Conservation (phyloP, 2,113 vertebrate species). For the Cyphomyrus discorhynchus region DNA sequence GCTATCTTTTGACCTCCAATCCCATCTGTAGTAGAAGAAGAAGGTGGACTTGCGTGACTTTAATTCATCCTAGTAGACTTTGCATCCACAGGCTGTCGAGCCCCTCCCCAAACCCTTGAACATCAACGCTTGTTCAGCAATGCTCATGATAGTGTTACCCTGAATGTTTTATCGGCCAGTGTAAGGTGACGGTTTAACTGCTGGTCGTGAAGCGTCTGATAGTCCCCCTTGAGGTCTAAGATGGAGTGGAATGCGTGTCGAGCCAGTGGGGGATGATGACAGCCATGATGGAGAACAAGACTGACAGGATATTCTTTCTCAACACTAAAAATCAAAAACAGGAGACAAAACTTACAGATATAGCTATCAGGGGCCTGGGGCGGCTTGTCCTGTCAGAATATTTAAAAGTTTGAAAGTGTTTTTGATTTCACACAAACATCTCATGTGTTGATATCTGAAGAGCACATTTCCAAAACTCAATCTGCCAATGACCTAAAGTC, state of each 20-base stretch:
- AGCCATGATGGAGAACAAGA: neutral
- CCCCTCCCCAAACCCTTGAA: neutral
- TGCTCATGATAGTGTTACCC: slow-evolving; percentile 38
- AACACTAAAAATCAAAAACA: neutral
- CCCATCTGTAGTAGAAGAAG: neutral
- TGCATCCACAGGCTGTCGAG: neutral
- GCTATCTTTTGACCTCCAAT: neutral
- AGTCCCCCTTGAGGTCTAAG: too few species aligned
- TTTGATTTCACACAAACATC: neutral
- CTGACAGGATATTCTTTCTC: neutral
- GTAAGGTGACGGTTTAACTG: slow-evolving; percentile 33
- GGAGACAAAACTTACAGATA: neutral
- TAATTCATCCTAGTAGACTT: neutral
- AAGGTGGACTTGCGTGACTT: neutral
- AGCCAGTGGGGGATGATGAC: neutral
- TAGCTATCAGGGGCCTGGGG: neutral
- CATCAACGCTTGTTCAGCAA: neutral
- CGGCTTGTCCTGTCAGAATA: neutral
- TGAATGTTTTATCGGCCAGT: slow-evolving; percentile 46
- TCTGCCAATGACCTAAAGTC: neutral
- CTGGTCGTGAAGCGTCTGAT: neutral
- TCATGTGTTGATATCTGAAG: neutral
- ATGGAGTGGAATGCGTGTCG: neutral
- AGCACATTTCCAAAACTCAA: neutral
- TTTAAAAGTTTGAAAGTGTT: neutral